A percentile compares a stretch with the other conserved stretches of the same genome.
These are phyloP conservation scores for Herpetotheres cachinnans DNA, from an alignment of 2,113 vertebrate genomes.

Conservation along the genomic window DNA sequence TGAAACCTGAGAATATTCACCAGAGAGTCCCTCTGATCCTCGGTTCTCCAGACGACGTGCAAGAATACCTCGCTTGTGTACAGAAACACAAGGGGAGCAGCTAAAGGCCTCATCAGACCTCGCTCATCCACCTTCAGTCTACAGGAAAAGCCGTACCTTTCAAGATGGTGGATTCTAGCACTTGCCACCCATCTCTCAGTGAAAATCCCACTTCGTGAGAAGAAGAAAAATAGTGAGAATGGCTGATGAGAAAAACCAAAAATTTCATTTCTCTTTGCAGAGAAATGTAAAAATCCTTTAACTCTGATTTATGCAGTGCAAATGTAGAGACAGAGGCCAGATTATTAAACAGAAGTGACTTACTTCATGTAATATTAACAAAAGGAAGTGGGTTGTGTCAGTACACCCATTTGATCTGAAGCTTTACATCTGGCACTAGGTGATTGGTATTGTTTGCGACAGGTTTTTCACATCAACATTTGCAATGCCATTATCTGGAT, in stretches of 20 bases:
- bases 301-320: not conserved
- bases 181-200: not conserved
- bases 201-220: not conserved
- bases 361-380: not conserved
- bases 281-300: not conserved
- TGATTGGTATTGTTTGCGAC: not conserved
- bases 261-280: not conserved
- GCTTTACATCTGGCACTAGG: not conserved
- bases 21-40: conserved; percentile 89
- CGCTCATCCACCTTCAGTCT: not conserved
- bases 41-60: conserved; percentile 89
- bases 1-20: conserved; percentile 88
- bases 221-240: not conserved
- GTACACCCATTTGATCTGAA: not conserved
- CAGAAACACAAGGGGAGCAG: conserved; percentile 79
- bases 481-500: not conserved
- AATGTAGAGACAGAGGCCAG: not conserved
- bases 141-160: not conserved
- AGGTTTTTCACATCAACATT: not conserved
- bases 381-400: not conserved
- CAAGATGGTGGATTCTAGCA: not conserved
- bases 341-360: not conserved
- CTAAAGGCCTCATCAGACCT: not conserved
- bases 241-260: not conserved
- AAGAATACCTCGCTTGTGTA: conserved; percentile 89